Conservation (phyloP, 1,140 invertebrate genomes). For the Magallana ariakensis region DNA sequence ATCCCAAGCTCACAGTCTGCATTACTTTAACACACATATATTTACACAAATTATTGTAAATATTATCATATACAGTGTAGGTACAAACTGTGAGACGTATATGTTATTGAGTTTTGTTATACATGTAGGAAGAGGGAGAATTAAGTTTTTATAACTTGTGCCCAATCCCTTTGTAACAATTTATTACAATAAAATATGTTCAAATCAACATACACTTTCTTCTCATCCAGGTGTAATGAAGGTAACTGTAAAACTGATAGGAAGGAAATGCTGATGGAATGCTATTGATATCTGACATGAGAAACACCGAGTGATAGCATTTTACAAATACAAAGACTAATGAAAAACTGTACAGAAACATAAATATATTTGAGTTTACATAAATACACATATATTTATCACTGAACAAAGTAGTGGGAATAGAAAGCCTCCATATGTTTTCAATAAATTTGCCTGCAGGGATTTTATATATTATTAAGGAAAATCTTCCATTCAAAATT, state of each 20-base stretch:
- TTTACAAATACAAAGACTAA: background rate
- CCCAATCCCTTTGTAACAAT: no score
- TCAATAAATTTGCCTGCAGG: background rate
- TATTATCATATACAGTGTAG: no score
- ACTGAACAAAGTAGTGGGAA: background rate
- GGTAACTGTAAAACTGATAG: background rate
- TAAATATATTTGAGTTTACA: slow-evolving; percentile 18
- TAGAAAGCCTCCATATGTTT: background rate
- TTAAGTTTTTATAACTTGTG: background rate
- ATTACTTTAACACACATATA: no score
- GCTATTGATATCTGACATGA: slow-evolving; percentile 18
- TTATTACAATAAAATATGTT: no score
- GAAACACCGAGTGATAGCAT: slow-evolving; percentile 8
- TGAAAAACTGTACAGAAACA: slow-evolving; percentile 28
- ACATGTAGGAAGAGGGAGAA: no score
- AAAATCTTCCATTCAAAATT: background rate
- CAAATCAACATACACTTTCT: background rate
- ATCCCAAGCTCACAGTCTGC: no score
- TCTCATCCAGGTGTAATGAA: background rate
- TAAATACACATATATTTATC: background rate
- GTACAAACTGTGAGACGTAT: no score
- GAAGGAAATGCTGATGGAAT: slow-evolving; percentile 6
- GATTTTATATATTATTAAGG: background rate
- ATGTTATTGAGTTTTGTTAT: no score
- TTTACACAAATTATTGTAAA: no score